Conservation (phyloP, 2,888 invertebrate genomes). For the Malthinus seriepunctatus region DNA sequence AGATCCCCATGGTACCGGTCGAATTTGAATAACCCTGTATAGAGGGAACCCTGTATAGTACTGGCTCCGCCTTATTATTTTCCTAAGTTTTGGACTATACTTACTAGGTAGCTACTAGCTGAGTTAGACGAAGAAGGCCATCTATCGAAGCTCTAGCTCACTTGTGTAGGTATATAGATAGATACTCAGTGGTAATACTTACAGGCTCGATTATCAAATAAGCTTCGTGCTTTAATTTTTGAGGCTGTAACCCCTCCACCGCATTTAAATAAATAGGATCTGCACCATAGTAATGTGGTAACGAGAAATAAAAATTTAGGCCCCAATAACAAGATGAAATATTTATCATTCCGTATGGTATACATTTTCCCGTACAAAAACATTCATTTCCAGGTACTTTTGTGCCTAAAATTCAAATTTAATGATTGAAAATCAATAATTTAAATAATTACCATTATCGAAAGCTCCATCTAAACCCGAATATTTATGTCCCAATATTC, state of each 20-base stretch:
- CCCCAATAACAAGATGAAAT: constrained; percentile 73
- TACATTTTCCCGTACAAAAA: constrained; percentile 71
- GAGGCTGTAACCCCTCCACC: constrained; percentile 69
- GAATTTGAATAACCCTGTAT: too few species aligned
- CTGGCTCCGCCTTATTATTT: too few species aligned
- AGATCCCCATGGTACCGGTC: too few species aligned
- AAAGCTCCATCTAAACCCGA: constrained; percentile 65
- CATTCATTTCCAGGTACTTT: constrained; percentile 63
- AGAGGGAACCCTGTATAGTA: too few species aligned
- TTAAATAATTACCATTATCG: constrained; percentile 62
- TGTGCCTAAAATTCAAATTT: constrained; percentile 54
- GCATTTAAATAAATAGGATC: constrained; percentile 65
- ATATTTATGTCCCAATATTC: constrained; percentile 69
- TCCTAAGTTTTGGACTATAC: too few species aligned
- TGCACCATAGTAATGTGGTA: constrained; percentile 78
- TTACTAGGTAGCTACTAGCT: too few species aligned
- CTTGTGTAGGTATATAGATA: too few species aligned
- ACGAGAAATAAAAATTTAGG: constrained; percentile 77
- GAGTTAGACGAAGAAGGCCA: too few species aligned
- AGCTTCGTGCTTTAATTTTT: constrained; percentile 69
- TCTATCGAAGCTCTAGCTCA: too few species aligned
- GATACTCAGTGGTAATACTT: too few species aligned
- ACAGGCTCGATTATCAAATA: constrained; percentile 74
- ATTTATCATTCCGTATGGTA: constrained; percentile 71
- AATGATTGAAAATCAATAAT: background rate